Percentiles rank a stretch among this genome's conserved stretches.
Evolutionary conservation across 2,113 vertebrate genomes (phyloP).

Genomic region (Amblyopsis rosae): DNA sequence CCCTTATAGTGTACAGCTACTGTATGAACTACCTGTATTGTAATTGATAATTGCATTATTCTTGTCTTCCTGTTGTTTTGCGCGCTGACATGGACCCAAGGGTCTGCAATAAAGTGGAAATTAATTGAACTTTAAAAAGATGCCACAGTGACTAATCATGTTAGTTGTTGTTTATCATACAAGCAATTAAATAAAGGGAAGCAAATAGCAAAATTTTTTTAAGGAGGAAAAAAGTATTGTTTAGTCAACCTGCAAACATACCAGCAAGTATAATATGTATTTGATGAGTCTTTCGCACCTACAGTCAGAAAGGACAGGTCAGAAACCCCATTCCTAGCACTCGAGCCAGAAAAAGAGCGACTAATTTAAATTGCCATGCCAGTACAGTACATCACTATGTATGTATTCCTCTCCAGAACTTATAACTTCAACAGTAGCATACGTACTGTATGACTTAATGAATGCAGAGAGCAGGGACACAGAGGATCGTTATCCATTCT

Average conservation of each 20-base stretch:
- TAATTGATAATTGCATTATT: no score
- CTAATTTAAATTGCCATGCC: conserved; percentile 22
- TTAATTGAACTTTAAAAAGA: no score
- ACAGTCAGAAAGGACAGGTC: no score
- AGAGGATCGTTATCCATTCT: conserved; percentile 40
- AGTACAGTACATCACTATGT: conserved; percentile 21
- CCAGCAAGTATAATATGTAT: no score
- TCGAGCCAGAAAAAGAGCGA: conserved; percentile 35
- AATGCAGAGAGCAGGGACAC: conserved; percentile 21
- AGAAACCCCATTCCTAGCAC: neutral
- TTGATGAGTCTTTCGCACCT: no score
- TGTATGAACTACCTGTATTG: no score
- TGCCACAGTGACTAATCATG: no score
- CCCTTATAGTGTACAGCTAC: no score
- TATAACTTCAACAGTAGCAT: conserved; percentile 13
- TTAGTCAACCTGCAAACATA: no score
- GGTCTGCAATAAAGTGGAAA: no score
- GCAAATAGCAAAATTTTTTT: neutral
- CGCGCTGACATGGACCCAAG: no score
- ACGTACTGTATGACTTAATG: neutral
- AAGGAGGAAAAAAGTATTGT: conserved; percentile 2
- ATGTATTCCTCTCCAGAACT: conserved; percentile 33
- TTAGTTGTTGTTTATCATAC: neutral
- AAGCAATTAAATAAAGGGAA: conserved; percentile 7
- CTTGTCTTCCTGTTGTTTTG: no score